Conservation (phyloP, 2,113 vertebrate genomes). For the Excalfactoria chinensis region DNA sequence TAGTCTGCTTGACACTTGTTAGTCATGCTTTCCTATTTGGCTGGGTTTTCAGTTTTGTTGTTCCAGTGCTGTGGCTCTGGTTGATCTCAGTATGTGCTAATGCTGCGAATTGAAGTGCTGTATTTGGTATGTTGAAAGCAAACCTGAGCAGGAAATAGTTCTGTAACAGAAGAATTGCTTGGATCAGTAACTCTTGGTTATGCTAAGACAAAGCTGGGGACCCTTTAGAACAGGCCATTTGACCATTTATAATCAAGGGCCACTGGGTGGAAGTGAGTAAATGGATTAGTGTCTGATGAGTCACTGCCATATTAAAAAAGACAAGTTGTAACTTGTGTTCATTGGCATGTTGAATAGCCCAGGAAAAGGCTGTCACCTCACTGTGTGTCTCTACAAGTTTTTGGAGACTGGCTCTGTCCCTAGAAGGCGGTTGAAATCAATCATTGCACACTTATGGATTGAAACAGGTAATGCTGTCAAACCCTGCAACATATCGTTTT, state of each 20-base stretch:
- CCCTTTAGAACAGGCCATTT: neutral
- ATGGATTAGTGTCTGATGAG: conserved; percentile 29
- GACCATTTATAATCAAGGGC: conserved; percentile 6
- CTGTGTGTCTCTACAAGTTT: neutral
- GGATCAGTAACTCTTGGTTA: neutral
- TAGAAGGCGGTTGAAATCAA: neutral
- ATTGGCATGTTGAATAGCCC: neutral
- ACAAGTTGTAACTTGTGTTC: conserved; percentile 14
- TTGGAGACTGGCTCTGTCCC: neutral
- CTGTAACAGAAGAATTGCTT: neutral
- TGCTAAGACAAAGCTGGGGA: neutral
- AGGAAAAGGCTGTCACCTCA: neutral
- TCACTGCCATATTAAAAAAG: conserved; percentile 1
- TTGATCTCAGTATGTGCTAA: neutral
- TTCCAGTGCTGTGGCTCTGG: neutral
- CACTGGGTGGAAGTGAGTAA: conserved; percentile 8
- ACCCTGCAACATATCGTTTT: neutral
- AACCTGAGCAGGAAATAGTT: neutral
- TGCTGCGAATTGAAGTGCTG: neutral
- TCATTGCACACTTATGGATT: neutral
- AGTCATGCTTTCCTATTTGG: neutral
- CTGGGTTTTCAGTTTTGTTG: neutral
- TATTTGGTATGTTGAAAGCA: neutral
- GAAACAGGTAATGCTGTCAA: neutral
- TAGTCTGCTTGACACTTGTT: neutral